Evolutionary conservation across 2,888 invertebrate genomes (phyloP).

Genomic region (Tuberolachnus salignus): DNA sequence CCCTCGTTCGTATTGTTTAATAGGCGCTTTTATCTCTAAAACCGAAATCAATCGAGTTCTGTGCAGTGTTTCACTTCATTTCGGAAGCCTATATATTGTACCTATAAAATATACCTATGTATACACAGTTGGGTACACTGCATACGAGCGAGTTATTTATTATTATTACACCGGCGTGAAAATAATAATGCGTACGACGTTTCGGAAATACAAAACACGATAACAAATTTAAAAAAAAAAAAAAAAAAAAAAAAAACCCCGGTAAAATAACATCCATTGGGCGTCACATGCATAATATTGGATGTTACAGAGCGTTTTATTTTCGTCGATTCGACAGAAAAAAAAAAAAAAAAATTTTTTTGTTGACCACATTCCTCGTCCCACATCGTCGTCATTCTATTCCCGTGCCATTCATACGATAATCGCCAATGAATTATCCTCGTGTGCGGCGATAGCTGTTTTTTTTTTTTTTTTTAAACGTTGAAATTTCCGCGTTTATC

Average conservation of each 20-base stretch:
- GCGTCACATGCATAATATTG: neutral
- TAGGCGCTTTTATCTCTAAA: too few relatives aligned
- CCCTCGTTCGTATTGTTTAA: too few relatives aligned
- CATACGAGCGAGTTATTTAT: too few relatives aligned
- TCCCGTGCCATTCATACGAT: neutral
- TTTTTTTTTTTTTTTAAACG: too few relatives aligned
- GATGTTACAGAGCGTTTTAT: neutral
- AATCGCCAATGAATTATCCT: constrained; percentile 11
- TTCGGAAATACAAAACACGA: neutral
- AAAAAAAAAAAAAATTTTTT: neutral
- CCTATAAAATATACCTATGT: too few relatives aligned
- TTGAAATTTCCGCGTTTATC: constrained; percentile 32
- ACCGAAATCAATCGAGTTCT: too few relatives aligned
- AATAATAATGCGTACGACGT: neutral
- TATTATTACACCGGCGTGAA: neutral
- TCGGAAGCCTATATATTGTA: too few relatives aligned
- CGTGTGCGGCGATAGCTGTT: constrained; percentile 3
- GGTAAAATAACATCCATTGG: neutral
- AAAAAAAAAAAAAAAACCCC: too few relatives aligned
- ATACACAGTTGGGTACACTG: too few relatives aligned
- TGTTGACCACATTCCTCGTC: constrained; percentile 10
- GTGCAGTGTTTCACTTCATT: too few relatives aligned
- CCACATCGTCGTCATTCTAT: constrained; percentile 2
- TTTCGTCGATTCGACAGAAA: constrained; percentile 8
- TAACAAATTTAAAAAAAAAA: too few relatives aligned